Conservation (phyloP, 2,888 invertebrate species). For the Eueremaeus valkanovi region DNA sequence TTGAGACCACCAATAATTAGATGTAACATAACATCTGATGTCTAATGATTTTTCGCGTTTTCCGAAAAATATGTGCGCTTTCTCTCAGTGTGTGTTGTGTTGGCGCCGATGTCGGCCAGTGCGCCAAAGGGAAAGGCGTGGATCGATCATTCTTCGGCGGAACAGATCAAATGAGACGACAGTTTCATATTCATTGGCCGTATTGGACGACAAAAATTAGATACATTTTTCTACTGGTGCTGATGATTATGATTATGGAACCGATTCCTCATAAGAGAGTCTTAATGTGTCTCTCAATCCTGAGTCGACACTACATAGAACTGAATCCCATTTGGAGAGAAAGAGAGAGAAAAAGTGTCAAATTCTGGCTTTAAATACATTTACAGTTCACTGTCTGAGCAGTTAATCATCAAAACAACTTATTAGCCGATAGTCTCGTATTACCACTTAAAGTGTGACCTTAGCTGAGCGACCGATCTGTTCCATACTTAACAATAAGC, state of each 20-base stretch:
- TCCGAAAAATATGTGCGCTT: slow-evolving; percentile 14
- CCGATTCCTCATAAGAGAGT: not conserved
- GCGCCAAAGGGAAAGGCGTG: slow-evolving; percentile 1
- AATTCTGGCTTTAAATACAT: not conserved
- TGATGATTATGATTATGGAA: slow-evolving; percentile 13
- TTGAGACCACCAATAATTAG: slow-evolving; percentile 19
- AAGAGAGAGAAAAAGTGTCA: slow-evolving; percentile 14
- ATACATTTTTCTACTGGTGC: not conserved
- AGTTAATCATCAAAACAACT: slow-evolving; percentile 22
- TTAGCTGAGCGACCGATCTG: not conserved
- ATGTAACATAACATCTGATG: slow-evolving; percentile 16
- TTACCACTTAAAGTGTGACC: slow-evolving; percentile 16
- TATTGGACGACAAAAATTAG: not conserved
- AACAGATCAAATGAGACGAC: slow-evolving; percentile 12
- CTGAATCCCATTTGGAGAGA: too few species aligned
- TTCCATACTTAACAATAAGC: not conserved
- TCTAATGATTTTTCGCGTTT: slow-evolving; percentile 10
- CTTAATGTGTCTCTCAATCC: slow-evolving; percentile 1
- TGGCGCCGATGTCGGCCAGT: slow-evolving; percentile 21
- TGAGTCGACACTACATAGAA: too few species aligned
- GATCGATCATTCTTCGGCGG: slow-evolving; percentile 24
- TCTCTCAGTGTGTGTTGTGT: not conserved
- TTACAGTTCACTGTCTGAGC: not conserved
- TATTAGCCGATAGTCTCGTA: slow-evolving; percentile 5
- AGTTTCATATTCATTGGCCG: slow-evolving; percentile 5